Base-by-base conservation (phyloP, 1,140 invertebrate species). In the Drosophila quadrilineata region DNA sequence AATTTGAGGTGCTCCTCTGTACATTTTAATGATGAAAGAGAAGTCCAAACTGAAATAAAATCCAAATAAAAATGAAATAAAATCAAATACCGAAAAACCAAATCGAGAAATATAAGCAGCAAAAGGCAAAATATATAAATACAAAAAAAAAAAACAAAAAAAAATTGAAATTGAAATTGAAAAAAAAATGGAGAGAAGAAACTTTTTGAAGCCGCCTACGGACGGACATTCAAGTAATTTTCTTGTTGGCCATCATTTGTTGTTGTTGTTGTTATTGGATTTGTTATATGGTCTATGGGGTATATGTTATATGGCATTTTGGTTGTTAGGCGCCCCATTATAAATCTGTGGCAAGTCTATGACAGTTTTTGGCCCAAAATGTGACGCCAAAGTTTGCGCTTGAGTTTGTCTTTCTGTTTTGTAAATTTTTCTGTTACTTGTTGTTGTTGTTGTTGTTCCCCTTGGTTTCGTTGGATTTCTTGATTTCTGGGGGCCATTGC, bases 321-420 rank as follows among this genome's bases (percentile, higher is more conserved):
- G 50, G 65, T 75, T 85, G 65, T 65, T 76, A 71, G 75, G 77
- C 77, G 80, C 71, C 75, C 76, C 76, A 80, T 82, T 82, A 80
- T 82, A 80, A 80, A 80, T 80, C 72, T 80, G 72, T 67, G 76
- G 62, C 62, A 66, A n/a, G 79, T 82, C 76, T 82, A 84, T 82
- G 76, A 82, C 76, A 84, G 76, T 84, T 84, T 82, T 54, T 50
- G 63, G 52, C 46, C 64, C 45, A 67, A 67, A 67, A 54, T 54
- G 58, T 62, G 57, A 62, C 64, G 57, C 64, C 57, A 62, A 67
- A 64, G 59, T 50, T 72, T 71, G 52, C 59, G 58, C 38, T 66
- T 63, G 48, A 26, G 28, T 50, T 43, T 65, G n/a, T n/a, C n/a
- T n/a, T n/a, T n/a, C n/a, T n/a, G n/a, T n/a, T n/a, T n/a, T n/a